These are phyloP conservation scores for Paratilapia polleni DNA, from an alignment of 2,113 vertebrate species.

Conservation along the genomic window DNA sequence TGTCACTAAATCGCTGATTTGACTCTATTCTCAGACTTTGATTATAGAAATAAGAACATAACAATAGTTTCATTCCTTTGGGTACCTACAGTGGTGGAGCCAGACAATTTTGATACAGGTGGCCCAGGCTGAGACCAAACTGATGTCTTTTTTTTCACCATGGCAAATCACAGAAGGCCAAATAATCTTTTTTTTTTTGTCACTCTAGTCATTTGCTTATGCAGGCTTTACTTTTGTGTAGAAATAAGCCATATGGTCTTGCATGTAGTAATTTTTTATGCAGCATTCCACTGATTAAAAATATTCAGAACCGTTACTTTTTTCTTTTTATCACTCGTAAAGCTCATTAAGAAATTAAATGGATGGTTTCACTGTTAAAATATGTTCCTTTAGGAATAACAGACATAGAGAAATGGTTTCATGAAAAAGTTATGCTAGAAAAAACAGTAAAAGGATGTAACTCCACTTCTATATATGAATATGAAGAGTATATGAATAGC, in stretches of 20 bases:
- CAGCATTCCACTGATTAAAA: not conserved
- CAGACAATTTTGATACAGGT: not conserved
- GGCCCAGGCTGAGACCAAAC: too few species aligned
- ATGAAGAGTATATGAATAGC: not conserved
- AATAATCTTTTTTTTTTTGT: not conserved
- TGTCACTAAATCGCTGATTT: not conserved
- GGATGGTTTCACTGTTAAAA: too few species aligned
- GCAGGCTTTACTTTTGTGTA: not conserved
- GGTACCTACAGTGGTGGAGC: not conserved
- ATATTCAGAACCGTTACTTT: not conserved
- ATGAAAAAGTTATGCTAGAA: not conserved
- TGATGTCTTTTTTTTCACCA: not conserved
- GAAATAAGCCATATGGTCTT: not conserved
- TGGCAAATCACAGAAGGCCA: not conserved
- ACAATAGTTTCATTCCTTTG: not conserved
- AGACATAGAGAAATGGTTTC: not conserved
- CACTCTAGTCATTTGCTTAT: too few species aligned
- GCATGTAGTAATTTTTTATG: not conserved
- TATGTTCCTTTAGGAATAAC: not conserved
- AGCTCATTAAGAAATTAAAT: not conserved
- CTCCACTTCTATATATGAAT: not conserved
- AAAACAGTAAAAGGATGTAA: not conserved
- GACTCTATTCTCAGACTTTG: not conserved
- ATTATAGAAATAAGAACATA: not conserved
- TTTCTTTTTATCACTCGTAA: not conserved